Base-by-base conservation (phyloP, 2,797 vertebrate genomes). In the Martes flavigula region DNA sequence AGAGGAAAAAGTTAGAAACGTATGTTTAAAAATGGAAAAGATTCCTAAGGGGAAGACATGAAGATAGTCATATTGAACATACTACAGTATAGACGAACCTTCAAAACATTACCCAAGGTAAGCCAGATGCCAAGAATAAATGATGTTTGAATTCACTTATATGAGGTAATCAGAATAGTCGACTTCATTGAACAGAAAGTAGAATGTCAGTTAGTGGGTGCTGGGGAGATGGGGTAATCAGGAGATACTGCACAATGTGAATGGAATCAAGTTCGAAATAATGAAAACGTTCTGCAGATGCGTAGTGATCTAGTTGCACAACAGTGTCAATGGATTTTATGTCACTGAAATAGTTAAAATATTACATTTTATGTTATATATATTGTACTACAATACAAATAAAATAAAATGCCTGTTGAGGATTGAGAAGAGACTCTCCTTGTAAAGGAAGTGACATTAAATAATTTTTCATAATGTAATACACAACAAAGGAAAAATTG, bases 341-440 rank as follows among this genome's bases (percentile, higher is more conserved):
- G 35, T 8, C 46, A 78, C 9, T 66, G 38, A 72, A 64, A 14
- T 64, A 15, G 54, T 17, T 62, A 75, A 91, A 66, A 73, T 30
- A 17, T 1, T 54, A 81, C 27, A 18, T 93, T 89, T 79, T 38
- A 86, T 48, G 10, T 77, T 86, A 40, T 30, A 9, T 81, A 23
- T 87, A 85, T 87, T 93, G 91, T 90, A 86, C 21, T 38, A 92
- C 7, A 90, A 40, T 81, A 20, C 87, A 97, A 96, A 92, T 54
- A 72, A 83, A 77, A 92, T 46, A 30, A 30, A 79, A 87, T 73
- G 27, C 70, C 40, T 81, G 40, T 85, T 77, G 35, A 73, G 5
- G 7, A 38, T 21, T 91, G 13, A 87, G 82, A 92, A 27, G 23
- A 75, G 3, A 62, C 27, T 77, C 3, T 93, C 20, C 38, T 66